These are phyloP conservation scores for Microchirus variegatus DNA, from an alignment of 2,797 vertebrate species.

Conservation along the genomic window DNA sequence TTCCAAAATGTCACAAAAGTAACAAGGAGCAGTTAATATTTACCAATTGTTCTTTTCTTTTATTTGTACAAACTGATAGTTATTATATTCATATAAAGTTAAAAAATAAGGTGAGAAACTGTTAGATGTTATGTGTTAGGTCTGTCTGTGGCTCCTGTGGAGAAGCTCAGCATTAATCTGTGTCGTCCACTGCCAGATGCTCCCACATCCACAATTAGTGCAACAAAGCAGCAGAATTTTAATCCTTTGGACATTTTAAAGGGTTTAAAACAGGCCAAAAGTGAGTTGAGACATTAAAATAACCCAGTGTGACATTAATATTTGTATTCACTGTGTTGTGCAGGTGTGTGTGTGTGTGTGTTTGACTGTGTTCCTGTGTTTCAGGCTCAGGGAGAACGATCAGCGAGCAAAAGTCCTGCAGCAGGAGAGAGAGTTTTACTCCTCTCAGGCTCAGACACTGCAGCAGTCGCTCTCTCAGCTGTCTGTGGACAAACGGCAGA, in stretches of 20 bases:
- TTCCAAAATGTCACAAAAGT: no score
- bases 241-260: background rate
- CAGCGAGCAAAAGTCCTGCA: constrained; percentile 86
- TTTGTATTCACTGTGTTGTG: background rate
- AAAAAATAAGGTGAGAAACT: no score
- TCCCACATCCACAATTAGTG: background rate
- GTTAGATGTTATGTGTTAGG: no score
- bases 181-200: background rate
- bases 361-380: background rate
- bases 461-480: constrained; percentile 94
- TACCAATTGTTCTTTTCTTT: no score
- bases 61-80: no score
- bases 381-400: constrained; percentile 91
- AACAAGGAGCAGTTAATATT: no score
- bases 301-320: background rate
- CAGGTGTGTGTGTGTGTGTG: background rate
- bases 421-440: constrained; percentile 93
- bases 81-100: no score
- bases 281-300: background rate
- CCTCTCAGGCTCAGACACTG: constrained; percentile 87
- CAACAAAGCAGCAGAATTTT: background rate
- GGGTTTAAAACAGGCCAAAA: background rate
- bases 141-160: no score
- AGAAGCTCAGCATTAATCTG: background rate
- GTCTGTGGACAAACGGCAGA: constrained; percentile 91